Conservation (phyloP, 2,888 invertebrate species). For the Agonopterix arenella region DNA sequence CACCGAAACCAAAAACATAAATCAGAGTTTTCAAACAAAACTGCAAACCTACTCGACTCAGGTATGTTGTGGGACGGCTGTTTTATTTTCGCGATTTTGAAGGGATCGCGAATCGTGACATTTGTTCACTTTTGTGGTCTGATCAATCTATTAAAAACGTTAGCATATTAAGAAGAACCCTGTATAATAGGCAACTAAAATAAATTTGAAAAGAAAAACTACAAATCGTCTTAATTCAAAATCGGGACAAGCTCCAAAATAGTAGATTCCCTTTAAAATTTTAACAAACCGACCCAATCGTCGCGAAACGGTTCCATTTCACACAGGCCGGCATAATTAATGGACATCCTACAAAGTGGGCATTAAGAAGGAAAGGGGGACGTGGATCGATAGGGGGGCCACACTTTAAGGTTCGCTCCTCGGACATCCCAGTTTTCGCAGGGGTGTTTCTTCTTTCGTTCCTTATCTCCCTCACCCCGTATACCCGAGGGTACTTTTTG, state of each 20-base stretch:
- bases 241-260: not conserved
- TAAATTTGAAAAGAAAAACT: not conserved
- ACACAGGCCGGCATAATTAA: conserved; percentile 58
- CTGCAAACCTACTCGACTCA: too few species aligned
- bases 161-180: too few species aligned
- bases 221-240: not conserved
- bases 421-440: conserved; percentile 32
- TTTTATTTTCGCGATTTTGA: too few species aligned
- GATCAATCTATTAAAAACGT: too few species aligned
- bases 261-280: conserved; percentile 1
- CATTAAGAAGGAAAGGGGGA: conserved; percentile 61
- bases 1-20: too few species aligned
- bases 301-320: conserved; percentile 39
- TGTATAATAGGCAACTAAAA: not conserved
- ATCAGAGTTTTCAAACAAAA: too few species aligned
- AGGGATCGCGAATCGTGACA: too few species aligned
- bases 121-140: too few species aligned
- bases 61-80: too few species aligned
- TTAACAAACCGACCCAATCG: conserved; percentile 27
- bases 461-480: conserved; percentile 45
- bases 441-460: conserved; percentile 66
- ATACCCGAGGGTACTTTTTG: conserved; percentile 20
- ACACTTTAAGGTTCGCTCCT: conserved; percentile 45
- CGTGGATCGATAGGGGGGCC: conserved; percentile 58
- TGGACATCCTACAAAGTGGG: conserved; percentile 64